Evolutionary conservation across 1,140 invertebrate species (phyloP), one percentile per base, ranked within the genome.

Genomic region (Bombus cullumanus): DNA sequence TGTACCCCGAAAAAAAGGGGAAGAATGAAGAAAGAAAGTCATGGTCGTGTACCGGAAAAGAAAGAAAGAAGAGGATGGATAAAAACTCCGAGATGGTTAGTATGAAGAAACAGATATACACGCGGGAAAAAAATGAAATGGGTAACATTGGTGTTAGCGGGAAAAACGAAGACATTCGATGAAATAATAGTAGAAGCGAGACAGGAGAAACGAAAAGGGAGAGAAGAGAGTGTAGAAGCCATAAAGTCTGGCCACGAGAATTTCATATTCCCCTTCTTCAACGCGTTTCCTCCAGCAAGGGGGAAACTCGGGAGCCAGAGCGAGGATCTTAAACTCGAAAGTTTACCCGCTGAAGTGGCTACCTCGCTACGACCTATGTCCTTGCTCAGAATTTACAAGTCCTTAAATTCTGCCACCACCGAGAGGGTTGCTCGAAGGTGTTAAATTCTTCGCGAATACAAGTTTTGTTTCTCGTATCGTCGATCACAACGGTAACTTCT

Each of bases 261-360:
- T 91, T 88, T 91, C 88, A 81, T 84, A 86, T 90, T 87, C 81
- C 53, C 85, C 85, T 85, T 87, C 79, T 83, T 86, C 31, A 72
- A 83, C 74, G 68, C 68, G 73, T 53, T 81, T 85, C 47, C 71
- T 22, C 28, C n/a, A 12, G 31, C 22, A 62, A 66, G 31, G 75
- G 82, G 34, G 43, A 41, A 41, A 37, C 31, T 74, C 37, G 64
- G 37, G n/a, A 66, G 12, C 62, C 57, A 72, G 66, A 64, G 72
- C 37, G 66, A 75, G 75, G 88, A 90, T 91, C 89, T 90, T 91
- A 88, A 90, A 87, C 89, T 80, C 34, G 85, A 90, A 90, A 90
- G 88, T 90, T 90, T 90, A 90, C 89, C 86, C 83, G 74, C 64
- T 73, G 76, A 81, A 90, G 86, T 86, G 86, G 85, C 73, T 85